phyloP scores from a whole-genome alignment of 2,797 vertebrate species.

The Amblyraja radiata region DNA sequence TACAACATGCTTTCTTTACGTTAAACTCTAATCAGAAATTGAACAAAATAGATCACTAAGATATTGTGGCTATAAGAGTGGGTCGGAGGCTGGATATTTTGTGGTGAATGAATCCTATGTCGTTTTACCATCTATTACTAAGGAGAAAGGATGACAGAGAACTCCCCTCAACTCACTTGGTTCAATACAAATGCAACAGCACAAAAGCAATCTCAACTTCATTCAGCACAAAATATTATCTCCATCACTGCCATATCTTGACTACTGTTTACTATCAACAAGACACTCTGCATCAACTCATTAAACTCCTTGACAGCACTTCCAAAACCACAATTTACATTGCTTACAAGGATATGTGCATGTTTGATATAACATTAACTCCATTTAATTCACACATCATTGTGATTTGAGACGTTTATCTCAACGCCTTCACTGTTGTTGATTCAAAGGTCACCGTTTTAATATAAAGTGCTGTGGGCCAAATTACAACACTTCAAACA shows the following conservation, averaged over 20 bases:
- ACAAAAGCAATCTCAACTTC: not conserved
- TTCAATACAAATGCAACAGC: not conserved
- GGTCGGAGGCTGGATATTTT: not conserved
- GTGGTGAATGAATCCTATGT: not conserved
- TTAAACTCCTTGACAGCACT: not conserved
- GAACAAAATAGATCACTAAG: not conserved
- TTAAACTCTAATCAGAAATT: not conserved
- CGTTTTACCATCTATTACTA: not conserved
- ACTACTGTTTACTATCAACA: not conserved
- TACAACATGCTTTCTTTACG: not conserved
- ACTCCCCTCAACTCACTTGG: not conserved
- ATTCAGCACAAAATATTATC: not conserved
- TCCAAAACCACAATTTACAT: not conserved
- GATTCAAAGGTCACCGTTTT: not conserved
- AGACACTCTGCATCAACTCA: not conserved
- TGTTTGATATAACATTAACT: not conserved
- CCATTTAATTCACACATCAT: not conserved
- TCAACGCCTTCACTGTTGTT: not conserved
- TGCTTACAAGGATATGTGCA: not conserved
- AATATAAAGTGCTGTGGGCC: too few species aligned
- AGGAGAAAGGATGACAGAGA: too few species aligned
- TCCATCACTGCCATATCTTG: not conserved
- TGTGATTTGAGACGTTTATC: not conserved
- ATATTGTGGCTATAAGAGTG: not conserved
- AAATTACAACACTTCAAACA: not conserved